Base-by-base conservation (phyloP, 2,797 vertebrate species). In the Oreonectes daqikongensis region DNA sequence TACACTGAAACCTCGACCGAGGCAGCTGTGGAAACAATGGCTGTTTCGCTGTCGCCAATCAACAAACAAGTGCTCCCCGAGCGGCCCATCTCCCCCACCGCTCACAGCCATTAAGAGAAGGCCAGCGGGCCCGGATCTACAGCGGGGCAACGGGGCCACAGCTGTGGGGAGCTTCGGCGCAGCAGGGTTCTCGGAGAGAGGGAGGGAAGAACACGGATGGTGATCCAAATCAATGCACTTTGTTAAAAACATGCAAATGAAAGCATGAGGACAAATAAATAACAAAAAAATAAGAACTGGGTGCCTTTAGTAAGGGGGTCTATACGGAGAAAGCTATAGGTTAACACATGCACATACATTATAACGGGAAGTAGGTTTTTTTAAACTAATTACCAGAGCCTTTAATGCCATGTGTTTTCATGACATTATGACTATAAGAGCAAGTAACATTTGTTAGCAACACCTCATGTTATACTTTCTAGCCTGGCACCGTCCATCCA, bases 11-110 rank as follows among this genome's bases (percentile, higher is more conserved):
- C 81, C 81, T 79, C 63, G 14, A 76, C 63, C 18, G 17, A 65
- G 69, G 75, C 86, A 85, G 85, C 86, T 88, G 84, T 81, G 80
- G 83, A 84, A 87, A 86, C 86, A 88, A 73, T 44, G 63, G 53
- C 60, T 68, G 83, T 32, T 55, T 67, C 55, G 66, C 76, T 72
- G 72, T 79, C 69, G 70, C 81, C 79, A 65, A 80, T 70, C 82
- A 82, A 78, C 80, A 85, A 83, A 82, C 84, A 83, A 86, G 70
- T 76, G 26, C 70, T 77, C 78, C 81, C 71, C 2, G 14, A 74
- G 82, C 12, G 65, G 72, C 65, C 69, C 55, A 71, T 66, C 77
- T 59, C 79, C 76, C 82, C 68, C 32, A 67, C 84, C 48, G 78
- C 26, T 79, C 32, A 50, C 65, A 63, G 80, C 75, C 59, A 65